Base-by-base conservation (phyloP, 2,888 invertebrate genomes). In the Caenorhabditis doughertyi region DNA sequence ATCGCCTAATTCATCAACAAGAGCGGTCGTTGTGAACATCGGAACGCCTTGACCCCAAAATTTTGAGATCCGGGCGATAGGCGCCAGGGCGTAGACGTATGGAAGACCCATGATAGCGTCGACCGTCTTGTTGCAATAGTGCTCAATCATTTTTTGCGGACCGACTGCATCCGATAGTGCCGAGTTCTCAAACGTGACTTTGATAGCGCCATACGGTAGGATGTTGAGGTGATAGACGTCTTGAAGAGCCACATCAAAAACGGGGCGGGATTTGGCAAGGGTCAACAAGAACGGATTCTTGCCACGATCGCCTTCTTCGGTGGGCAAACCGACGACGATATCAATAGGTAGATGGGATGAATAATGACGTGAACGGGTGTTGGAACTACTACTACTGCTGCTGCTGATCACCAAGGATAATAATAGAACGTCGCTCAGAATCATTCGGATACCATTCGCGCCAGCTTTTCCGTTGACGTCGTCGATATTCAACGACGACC, bases 31-130 rank as follows among this genome's bases (percentile, higher is more conserved):
- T 0, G 96, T 96, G 60, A 96, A 92, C 1, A 96, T 94, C 0
- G 96, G 96, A 65, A 96, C 91, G 9, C 92, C 92, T 47, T 81
- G 72, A 13, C 79, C 60, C 96, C 96, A 91, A 64, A 87, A 90
- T 27, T 86, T 84, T 8, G 85, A 85, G 83, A 91, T 86, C 23
- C 91, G 65, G 3, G 95, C 95, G 13, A 96, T 95, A 4, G 96
- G 96, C 0, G 96, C 96, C 90, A 96, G 94, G 8, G 95, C 95
- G 92, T 96, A 96, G 90, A 95, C 95, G 92, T 96, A 96, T n/a
- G 96, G 95, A 44, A 96, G 95, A 0, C 96, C 96, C 92, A 96
- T 94, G 90, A 96, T 95, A 8, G 95, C 96, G 93, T 96, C 95
- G 94, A 94, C 91, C 92, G 87, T 87, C 29, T 79, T 56, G 55